Conservation (phyloP, 1,140 invertebrate genomes). For the Zeugodacus cucurbitae region DNA sequence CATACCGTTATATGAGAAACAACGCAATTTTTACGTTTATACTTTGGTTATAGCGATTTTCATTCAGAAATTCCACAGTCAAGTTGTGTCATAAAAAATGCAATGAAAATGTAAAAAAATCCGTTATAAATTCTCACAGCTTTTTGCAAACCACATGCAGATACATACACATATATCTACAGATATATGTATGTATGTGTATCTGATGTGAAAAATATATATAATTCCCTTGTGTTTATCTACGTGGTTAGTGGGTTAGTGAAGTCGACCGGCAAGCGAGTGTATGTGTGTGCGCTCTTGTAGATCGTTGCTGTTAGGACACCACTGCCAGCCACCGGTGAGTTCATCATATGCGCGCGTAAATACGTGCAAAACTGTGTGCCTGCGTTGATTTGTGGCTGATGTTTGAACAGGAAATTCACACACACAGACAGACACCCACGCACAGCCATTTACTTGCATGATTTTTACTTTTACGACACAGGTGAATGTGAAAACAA, state of each 20-base stretch:
- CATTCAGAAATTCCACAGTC: background rate
- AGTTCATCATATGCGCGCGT: background rate
- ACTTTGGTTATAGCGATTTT: background rate
- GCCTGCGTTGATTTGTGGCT: constrained; percentile 5
- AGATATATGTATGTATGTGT: too few species aligned
- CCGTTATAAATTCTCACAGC: background rate
- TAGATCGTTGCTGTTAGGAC: background rate
- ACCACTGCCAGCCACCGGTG: background rate
- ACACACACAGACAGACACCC: background rate
- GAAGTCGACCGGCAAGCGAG: background rate
- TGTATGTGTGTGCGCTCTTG: background rate
- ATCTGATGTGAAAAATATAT: background rate
- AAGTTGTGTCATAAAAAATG: background rate
- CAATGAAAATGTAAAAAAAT: background rate
- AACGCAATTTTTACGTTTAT: background rate
- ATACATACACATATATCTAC: background rate
- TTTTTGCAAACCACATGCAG: background rate
- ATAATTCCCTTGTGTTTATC: background rate
- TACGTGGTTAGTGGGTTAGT: background rate
- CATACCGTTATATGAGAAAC: background rate
- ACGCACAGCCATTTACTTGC: background rate
- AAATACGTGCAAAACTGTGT: background rate
- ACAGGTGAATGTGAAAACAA: background rate
- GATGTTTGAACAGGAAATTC: background rate
- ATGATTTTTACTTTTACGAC: background rate